Evolutionary conservation across 1,140 invertebrate species (phyloP), one percentile per base, ranked within the genome.

Genomic region (Zelostemma sp.): DNA sequence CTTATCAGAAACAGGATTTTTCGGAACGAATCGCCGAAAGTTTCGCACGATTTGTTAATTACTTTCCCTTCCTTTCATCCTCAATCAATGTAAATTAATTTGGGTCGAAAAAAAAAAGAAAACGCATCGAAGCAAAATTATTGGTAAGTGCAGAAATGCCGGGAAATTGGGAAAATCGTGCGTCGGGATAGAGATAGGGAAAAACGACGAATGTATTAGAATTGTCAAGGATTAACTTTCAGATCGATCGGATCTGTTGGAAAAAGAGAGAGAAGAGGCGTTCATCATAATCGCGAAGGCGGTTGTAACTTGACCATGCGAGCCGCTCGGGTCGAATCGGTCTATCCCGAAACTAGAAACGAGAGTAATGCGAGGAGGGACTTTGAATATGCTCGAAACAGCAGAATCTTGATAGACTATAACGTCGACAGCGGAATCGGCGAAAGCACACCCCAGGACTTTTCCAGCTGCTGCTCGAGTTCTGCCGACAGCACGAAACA

Each of bases 381-480:
- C 68, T 79, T 80, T 80, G 81, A 83, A 76, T 80, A 76, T 74
- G 62, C 74, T 68, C 79, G 80, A 62, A 85, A 79, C 75, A 79
- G 76, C 73, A 80, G 81, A 82, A 76, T 83, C 72, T 76, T 82
- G 56, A 76, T 84, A 77, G 78, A 78, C 60, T 83, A 72, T 80
- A 81, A 83, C 66, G 76, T 77, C 60, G 83, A 85, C 77, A 85
- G 83, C 60, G 84, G 84, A 67, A 76, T 86, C 51, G 84, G 83
- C 48, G 84, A 86, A 72, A 86, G 83, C 68, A 86, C 82, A 53
- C 80, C 83, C n/a, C 84, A 86, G 72, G 83, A 86, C 71, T 85
- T 85, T 74, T 86, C 84, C 68, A 85, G 83, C 68, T 85, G 83
- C 73, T 85, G 82, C 70, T 86, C 84, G 60, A 86, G 84, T 64